Conservation (phyloP, 2,113 vertebrate genomes). For the Echinops telfairi region DNA sequence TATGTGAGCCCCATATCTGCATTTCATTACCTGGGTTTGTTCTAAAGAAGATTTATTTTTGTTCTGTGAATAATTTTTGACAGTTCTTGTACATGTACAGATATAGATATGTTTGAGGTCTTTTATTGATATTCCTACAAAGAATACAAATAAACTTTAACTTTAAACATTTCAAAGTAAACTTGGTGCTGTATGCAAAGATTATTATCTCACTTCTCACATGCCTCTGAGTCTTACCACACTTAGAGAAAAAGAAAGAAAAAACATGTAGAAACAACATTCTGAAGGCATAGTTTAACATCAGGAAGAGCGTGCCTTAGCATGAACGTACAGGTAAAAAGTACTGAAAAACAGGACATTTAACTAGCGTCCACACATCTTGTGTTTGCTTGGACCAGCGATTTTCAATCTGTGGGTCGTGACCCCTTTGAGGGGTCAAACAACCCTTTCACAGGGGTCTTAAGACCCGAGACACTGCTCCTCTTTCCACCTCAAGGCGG, state of each 20-base stretch:
- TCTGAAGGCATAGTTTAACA: slow-evolving; percentile 37
- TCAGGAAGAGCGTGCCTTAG: background rate
- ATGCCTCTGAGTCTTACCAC: background rate
- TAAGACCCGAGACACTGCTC: too few relatives aligned
- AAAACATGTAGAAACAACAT: background rate
- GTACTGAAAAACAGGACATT: background rate
- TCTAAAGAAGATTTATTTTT: slow-evolving; percentile 93
- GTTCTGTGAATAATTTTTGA: slow-evolving; percentile 92
- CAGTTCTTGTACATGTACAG: slow-evolving; percentile 91
- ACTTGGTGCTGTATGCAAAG: slow-evolving; percentile 59
- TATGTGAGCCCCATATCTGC: slow-evolving; percentile 87
- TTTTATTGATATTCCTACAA: slow-evolving; percentile 92
- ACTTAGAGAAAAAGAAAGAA: background rate
- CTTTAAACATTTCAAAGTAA: slow-evolving; percentile 88
- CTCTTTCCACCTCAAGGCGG: too few relatives aligned
- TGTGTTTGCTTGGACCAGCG: background rate
- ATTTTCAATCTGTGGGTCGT: too few relatives aligned
- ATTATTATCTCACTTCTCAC: background rate
- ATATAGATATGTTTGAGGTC: slow-evolving; percentile 90
- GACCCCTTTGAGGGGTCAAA: too few relatives aligned
- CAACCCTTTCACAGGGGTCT: too few relatives aligned
- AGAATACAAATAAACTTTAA: slow-evolving; percentile 92
- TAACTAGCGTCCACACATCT: background rate
- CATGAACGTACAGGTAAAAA: background rate
- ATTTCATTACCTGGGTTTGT: slow-evolving; percentile 91